A percentile compares a stretch with the other conserved stretches of the same genome.
phyloP scores from a whole-genome alignment of 2,888 invertebrate genomes.

The Spodoptera picta region DNA sequence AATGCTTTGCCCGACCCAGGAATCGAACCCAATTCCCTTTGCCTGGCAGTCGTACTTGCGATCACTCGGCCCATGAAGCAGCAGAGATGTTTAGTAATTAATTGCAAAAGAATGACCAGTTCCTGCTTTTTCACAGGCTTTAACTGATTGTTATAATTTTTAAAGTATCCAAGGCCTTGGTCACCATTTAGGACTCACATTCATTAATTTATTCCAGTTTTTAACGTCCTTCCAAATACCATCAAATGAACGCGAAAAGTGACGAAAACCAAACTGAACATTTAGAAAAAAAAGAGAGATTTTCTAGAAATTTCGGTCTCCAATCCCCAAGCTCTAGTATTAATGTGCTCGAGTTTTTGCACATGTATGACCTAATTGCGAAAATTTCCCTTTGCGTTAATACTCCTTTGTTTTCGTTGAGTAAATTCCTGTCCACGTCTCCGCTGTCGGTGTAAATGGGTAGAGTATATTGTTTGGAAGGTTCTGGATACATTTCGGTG shows the following conservation, averaged over 20 bases:
- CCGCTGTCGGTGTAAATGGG: slow-evolving; percentile 11
- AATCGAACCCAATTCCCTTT: too few relatives aligned
- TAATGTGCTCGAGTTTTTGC: slow-evolving; percentile 23
- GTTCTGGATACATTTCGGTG: slow-evolving; percentile 19
- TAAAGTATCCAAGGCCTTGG: too few relatives aligned
- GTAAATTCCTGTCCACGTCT: slow-evolving; percentile 44
- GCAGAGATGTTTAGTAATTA: too few relatives aligned
- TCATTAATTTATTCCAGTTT: neutral
- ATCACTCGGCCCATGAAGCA: too few relatives aligned
- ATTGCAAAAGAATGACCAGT: too few relatives aligned
- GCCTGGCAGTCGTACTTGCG: too few relatives aligned
- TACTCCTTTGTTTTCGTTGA: slow-evolving; percentile 40
- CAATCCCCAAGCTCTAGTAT: slow-evolving; percentile 5
- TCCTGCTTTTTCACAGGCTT: too few relatives aligned
- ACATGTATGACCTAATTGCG: slow-evolving; percentile 27
- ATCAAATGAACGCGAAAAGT: neutral
- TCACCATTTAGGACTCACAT: neutral
- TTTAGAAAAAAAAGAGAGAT: slow-evolving; percentile 3
- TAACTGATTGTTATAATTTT: too few relatives aligned
- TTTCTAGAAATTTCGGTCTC: neutral
- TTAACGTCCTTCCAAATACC: neutral
- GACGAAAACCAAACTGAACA: neutral
- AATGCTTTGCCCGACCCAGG: too few relatives aligned
- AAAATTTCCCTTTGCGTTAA: slow-evolving; percentile 15
- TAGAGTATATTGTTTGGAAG: slow-evolving; percentile 30